Evolutionary conservation across 2,113 vertebrate species (phyloP).

Genomic region (Butorides virescens): DNA sequence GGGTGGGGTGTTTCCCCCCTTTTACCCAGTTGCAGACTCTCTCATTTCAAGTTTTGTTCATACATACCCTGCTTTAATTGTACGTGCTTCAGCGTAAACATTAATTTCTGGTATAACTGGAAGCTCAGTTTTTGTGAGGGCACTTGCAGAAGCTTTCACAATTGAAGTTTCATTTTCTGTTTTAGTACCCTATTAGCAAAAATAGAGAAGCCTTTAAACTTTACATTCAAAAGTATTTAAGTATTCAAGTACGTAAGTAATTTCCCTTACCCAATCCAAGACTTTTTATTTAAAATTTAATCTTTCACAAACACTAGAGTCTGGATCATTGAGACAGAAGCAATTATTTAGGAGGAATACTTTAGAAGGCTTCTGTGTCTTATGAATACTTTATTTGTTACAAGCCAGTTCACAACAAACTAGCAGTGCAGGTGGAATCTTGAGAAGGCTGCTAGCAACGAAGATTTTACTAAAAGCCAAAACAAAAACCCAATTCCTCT

Average conservation of each 20-base stretch:
- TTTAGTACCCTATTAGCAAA: constrained; percentile 59
- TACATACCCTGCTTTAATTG: constrained; percentile 54
- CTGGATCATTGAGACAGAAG: neutral
- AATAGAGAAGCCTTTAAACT: neutral
- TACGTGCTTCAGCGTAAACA: neutral
- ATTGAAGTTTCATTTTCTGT: constrained; percentile 8
- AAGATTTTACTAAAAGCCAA: neutral
- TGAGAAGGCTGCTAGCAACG: neutral
- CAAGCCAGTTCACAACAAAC: neutral
- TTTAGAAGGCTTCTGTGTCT: neutral
- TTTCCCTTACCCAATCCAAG: neutral
- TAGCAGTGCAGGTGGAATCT: neutral
- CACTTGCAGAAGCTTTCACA: neutral
- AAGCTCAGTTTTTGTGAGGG: constrained; percentile 37
- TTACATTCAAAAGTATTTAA: neutral
- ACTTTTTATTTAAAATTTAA: neutral
- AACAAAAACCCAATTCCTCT: neutral
- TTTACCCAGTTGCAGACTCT: neutral
- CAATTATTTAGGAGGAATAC: neutral
- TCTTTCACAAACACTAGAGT: neutral
- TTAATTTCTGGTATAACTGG: neutral
- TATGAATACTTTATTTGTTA: neutral
- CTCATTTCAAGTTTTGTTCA: neutral
- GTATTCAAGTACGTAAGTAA: neutral
- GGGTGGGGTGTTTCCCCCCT: neutral